Percentiles rank a stretch among this genome's conserved stretches.
phyloP scores from a whole-genome alignment of 2,888 invertebrate genomes.

The Tetropium fuscum region DNA sequence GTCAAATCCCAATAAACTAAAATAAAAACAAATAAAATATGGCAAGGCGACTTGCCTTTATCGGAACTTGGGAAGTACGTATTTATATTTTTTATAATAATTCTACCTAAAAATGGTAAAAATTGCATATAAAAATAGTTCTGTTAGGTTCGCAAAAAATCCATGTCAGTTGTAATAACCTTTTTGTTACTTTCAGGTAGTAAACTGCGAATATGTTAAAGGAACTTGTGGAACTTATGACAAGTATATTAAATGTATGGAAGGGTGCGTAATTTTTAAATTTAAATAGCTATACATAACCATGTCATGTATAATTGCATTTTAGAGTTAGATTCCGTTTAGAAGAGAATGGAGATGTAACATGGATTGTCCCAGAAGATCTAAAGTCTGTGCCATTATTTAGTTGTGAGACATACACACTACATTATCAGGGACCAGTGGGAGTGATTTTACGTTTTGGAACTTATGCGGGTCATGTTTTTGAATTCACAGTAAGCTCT shows the following conservation, averaged over 20 bases:
- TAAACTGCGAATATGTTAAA: constrained; percentile 25
- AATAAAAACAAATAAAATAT: constrained; percentile 1
- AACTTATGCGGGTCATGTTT: constrained; percentile 74
- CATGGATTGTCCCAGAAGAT: constrained; percentile 72
- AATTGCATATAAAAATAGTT: too few relatives aligned
- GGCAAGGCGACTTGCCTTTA: constrained; percentile 59
- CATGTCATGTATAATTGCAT: constrained; percentile 8
- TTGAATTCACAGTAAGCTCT: constrained; percentile 70
- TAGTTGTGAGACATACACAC: constrained; percentile 77
- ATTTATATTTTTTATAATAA: constrained; percentile 13
- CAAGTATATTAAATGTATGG: constrained; percentile 21
- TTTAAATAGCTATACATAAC: neutral
- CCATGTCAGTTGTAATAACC: too few relatives aligned
- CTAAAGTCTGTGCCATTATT: constrained; percentile 71
- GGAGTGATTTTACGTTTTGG: constrained; percentile 69
- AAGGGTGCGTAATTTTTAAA: constrained; percentile 20
- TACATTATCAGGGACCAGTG: constrained; percentile 58
- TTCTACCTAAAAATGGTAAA: too few relatives aligned
- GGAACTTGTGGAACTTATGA: constrained; percentile 23
- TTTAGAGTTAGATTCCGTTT: constrained; percentile 67
- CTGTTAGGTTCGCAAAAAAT: neutral
- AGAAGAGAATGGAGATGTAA: constrained; percentile 74
- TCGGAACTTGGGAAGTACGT: constrained; percentile 71
- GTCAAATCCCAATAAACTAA: neutral
- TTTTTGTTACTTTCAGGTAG: constrained; percentile 21